Conservation (phyloP, 1,140 invertebrate species). For the Drosophila busckii region DNA sequence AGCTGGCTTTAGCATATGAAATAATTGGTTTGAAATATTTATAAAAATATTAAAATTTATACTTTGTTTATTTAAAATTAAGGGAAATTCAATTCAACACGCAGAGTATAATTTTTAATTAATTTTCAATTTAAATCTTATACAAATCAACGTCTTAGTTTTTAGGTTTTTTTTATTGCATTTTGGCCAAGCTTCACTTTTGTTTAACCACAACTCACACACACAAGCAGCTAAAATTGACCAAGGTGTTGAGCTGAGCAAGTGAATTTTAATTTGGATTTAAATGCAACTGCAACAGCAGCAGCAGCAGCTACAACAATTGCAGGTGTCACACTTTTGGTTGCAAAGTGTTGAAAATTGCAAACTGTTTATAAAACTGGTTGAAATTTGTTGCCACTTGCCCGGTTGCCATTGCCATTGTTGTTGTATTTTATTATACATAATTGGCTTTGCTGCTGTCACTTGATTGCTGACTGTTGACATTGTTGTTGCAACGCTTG, state of each 20-base stretch:
- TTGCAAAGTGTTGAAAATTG: conserved; percentile 61
- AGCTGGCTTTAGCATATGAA: too few species aligned
- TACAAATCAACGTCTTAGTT: conserved; percentile 36
- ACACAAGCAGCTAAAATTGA: conserved; percentile 42
- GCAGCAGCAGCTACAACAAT: conserved; percentile 32
- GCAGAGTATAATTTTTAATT: too few species aligned
- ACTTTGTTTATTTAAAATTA: too few species aligned
- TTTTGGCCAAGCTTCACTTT: too few species aligned
- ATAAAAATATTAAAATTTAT: too few species aligned
- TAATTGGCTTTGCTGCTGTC: conserved; percentile 58
- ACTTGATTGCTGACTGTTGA: conserved; percentile 47
- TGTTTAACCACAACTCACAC: background rate
- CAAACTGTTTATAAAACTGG: conserved; percentile 43
- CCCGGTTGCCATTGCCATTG: conserved; percentile 29
- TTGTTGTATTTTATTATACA: conserved; percentile 55
- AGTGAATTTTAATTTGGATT: conserved; percentile 68
- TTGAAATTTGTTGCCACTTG: conserved; percentile 19
- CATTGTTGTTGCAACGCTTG: conserved; percentile 28
- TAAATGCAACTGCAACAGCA: conserved; percentile 16
- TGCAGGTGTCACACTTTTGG: conserved; percentile 64
- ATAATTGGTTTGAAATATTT: too few species aligned
- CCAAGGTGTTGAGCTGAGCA: conserved; percentile 66
- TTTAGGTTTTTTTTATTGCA: too few species aligned
- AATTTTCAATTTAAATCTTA: too few species aligned
- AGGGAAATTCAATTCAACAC: too few species aligned